Evolutionary conservation across 2,797 vertebrate genomes (phyloP).

Genomic region (Arctocebus calabarensis): DNA sequence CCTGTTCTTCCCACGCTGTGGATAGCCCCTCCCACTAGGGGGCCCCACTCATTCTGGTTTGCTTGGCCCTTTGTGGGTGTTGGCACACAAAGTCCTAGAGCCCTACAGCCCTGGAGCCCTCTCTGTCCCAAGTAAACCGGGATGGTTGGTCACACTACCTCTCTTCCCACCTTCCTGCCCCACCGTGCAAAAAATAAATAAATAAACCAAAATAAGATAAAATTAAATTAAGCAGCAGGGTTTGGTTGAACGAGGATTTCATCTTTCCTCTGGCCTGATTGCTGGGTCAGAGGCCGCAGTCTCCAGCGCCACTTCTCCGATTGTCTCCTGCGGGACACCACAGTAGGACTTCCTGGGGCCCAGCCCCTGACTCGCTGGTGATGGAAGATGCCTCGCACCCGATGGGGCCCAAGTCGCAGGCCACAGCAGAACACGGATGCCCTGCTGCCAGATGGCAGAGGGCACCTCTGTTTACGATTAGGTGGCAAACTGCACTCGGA

Average conservation of each 20-base stretch:
- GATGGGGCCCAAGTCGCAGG: background rate
- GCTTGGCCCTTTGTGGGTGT: background rate
- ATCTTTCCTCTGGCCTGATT: background rate
- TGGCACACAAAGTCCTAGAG: background rate
- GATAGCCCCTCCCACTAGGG: too few species aligned
- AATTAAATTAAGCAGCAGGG: background rate
- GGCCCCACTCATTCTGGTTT: background rate
- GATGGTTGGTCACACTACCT: too few species aligned
- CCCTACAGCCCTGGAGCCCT: background rate
- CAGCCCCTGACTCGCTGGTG: background rate
- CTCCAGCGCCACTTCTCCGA: too few species aligned
- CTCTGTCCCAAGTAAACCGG: background rate
- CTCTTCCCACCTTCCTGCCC: background rate
- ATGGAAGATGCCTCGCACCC: background rate
- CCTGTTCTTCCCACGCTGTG: background rate
- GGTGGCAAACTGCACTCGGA: constrained; percentile 40
- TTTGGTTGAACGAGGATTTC: background rate
- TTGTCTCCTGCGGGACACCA: background rate
- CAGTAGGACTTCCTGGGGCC: background rate
- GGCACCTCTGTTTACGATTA: background rate
- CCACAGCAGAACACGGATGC: rapidly evolving
- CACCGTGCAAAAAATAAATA: background rate
- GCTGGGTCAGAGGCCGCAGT: background rate
- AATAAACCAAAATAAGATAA: background rate
- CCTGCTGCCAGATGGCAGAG: constrained; percentile 51